Evolutionary conservation across 1,140 invertebrate genomes (phyloP).

Genomic region (Pogonomyrmex californicus): DNA sequence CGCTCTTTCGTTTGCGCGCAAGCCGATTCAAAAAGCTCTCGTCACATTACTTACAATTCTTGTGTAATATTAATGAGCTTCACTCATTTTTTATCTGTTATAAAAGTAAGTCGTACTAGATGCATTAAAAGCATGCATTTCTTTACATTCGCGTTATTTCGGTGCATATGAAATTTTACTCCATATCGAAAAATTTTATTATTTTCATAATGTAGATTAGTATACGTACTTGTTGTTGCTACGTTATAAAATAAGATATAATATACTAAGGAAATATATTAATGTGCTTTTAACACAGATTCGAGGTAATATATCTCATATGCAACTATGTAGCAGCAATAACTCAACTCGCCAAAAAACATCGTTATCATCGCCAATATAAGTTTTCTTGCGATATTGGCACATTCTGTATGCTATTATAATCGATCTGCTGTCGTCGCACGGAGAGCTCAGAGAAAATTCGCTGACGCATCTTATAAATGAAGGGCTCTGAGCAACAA

Average conservation of each 20-base stretch:
- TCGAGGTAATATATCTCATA: slow-evolving; percentile 21
- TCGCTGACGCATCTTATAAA: slow-evolving; percentile 55
- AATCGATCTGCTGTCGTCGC: slow-evolving; percentile 38
- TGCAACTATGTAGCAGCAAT: slow-evolving; percentile 1
- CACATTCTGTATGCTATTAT: slow-evolving; percentile 23
- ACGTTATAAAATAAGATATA: neutral
- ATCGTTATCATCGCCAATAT: slow-evolving; percentile 13
- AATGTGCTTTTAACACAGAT: neutral
- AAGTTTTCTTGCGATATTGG: slow-evolving; percentile 36
- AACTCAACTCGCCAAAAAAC: slow-evolving; percentile 32
- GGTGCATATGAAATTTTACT: neutral
- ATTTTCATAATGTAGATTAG: neutral
- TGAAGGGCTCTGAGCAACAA: slow-evolving; percentile 40
- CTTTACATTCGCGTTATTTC: neutral
- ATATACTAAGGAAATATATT: neutral
- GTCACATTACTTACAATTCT: slow-evolving; percentile 52
- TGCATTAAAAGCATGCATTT: slow-evolving; percentile 10
- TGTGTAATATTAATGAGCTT: slow-evolving; percentile 43
- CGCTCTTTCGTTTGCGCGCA: neutral
- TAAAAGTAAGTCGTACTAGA: neutral
- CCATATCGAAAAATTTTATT: neutral
- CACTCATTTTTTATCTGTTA: neutral
- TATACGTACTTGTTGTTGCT: neutral
- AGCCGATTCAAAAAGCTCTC: slow-evolving; percentile 27
- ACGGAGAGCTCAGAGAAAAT: slow-evolving; percentile 8